phyloP scores from a whole-genome alignment of 2,797 vertebrate species.

The Erpetoichthys calabaricus region DNA sequence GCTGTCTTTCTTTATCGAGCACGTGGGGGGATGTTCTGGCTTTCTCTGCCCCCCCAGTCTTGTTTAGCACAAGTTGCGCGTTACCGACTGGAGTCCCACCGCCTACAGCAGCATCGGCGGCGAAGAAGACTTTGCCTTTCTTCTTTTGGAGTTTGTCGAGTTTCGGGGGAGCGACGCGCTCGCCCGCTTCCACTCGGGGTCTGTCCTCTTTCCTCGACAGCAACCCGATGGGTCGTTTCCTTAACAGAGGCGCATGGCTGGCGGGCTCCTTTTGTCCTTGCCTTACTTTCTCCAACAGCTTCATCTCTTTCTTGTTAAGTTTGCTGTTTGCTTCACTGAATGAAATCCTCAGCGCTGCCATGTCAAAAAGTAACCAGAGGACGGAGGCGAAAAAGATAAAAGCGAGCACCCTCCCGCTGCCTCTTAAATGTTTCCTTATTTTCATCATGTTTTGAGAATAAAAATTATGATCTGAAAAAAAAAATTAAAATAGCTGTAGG shows the following conservation, averaged over 20 bases:
- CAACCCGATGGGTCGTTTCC: constrained; percentile 21
- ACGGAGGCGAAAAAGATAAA: constrained; percentile 80
- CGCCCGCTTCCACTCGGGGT: background rate
- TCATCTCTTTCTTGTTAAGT: constrained; percentile 39
- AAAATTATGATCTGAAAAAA: too few species aligned
- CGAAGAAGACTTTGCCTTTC: too few species aligned
- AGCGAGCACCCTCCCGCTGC: constrained; percentile 69
- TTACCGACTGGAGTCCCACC: too few species aligned
- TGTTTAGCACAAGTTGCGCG: too few species aligned
- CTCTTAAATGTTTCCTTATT: constrained; percentile 66
- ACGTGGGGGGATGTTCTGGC: too few species aligned
- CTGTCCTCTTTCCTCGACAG: constrained; percentile 29
- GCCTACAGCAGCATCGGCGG: too few species aligned
- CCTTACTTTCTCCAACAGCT: constrained; percentile 32
- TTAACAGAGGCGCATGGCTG: constrained; percentile 12
- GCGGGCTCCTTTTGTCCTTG: constrained; percentile 14
- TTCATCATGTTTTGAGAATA: constrained; percentile 27
- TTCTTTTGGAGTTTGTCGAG: too few species aligned
- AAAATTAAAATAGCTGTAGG: too few species aligned
- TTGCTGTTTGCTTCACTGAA: constrained; percentile 56
- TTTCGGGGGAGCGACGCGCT: too few species aligned
- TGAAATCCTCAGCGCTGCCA: constrained; percentile 77
- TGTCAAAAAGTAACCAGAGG: constrained; percentile 83
- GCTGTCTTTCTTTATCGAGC: too few species aligned
- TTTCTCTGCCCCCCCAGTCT: too few species aligned